Evolutionary conservation across 2,113 vertebrate species (phyloP).

Genomic region (Gallinago undulata): DNA sequence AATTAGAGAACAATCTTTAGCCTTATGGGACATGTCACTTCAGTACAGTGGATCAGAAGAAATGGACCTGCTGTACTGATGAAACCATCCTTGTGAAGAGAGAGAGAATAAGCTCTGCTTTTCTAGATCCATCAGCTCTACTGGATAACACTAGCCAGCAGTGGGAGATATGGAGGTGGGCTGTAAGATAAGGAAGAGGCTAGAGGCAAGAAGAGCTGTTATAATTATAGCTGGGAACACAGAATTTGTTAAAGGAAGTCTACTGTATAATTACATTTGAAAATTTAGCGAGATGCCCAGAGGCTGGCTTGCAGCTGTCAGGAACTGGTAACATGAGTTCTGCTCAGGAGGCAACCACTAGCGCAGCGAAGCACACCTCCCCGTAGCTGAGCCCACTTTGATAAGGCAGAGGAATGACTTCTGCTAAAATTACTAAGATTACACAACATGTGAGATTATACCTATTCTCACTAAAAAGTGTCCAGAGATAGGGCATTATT

Average conservation of each 20-base stretch:
- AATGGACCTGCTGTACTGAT: neutral
- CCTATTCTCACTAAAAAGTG: neutral
- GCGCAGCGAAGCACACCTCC: conserved; percentile 43
- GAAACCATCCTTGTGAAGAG: conserved; percentile 1
- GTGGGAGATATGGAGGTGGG: conserved; percentile 68
- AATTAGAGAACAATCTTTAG: neutral
- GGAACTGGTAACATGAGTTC: conserved; percentile 69
- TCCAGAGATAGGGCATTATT: neutral
- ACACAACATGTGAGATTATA: neutral
- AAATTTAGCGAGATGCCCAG: conserved; percentile 82
- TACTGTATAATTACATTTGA: conserved; percentile 84
- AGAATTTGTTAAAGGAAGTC: conserved; percentile 82
- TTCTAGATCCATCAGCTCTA: conserved; percentile 50
- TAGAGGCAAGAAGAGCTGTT: conserved; percentile 76
- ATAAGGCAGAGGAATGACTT: conserved; percentile 17
- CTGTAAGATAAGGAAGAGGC: conserved; percentile 75
- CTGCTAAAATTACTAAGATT: neutral
- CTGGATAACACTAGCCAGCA: conserved; percentile 67
- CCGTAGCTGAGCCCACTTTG: neutral
- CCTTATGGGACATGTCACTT: neutral
- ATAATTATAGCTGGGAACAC: conserved; percentile 78
- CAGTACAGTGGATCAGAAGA: neutral
- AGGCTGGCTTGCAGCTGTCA: conserved; percentile 82
- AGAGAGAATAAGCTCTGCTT: conserved; percentile 9
- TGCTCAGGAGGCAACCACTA: conserved; percentile 64